These are phyloP conservation scores for Mnemiopsis leidyi DNA, from an alignment of 37 sponge, comb jelly and placozoan genomes.

Conservation along the genomic window DNA sequence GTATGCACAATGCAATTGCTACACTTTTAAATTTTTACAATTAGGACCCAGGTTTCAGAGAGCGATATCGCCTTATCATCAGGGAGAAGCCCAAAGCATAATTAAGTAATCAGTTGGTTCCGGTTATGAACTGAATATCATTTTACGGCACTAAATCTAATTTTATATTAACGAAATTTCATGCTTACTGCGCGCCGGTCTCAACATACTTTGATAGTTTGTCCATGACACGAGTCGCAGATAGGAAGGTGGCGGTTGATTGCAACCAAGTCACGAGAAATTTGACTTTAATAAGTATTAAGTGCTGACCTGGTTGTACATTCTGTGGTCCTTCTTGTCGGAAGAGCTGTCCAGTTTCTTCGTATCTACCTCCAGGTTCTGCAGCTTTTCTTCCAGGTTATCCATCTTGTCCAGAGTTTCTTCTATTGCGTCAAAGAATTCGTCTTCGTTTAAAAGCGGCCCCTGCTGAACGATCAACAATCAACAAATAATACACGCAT, in stretches of 20 bases:
- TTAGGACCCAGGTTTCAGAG: background rate
- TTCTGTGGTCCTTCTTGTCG: conserved; percentile 27
- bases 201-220: no score
- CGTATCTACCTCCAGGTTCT: background rate
- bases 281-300: no score
- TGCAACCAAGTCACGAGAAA: no score
- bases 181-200: no score
- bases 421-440: conserved; percentile 61
- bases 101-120: background rate
- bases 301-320: conserved; percentile 5
- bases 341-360: background rate
- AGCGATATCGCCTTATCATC: background rate
- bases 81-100: background rate
- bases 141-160: background rate
- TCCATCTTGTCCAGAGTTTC: conserved; percentile 54
- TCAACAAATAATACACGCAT: no score
- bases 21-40: no score
- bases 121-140: background rate
- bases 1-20: no score
- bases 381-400: background rate
- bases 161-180: no score
- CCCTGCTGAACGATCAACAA: no score
- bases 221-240: no score
- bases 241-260: no score
- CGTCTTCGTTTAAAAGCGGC: background rate